Percentiles rank a stretch among this genome's conserved stretches.
Evolutionary conservation across 1,140 invertebrate genomes (phyloP).

Genomic region (Diuraphis noxia): DNA sequence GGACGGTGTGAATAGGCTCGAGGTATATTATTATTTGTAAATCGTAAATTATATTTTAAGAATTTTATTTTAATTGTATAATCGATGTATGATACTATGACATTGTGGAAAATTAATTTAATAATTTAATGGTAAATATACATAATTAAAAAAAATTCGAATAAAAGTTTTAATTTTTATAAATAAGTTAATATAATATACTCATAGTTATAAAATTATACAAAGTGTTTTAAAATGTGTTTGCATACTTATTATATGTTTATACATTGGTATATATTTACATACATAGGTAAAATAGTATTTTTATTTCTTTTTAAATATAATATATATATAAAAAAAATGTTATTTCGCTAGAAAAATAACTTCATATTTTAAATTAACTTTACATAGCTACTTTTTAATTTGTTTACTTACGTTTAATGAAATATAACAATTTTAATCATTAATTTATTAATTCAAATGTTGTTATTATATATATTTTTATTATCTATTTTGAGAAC

Average conservation of each 20-base stretch:
- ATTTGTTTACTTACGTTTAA: neutral
- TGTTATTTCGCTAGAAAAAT: neutral
- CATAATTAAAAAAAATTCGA: neutral
- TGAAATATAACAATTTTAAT: neutral
- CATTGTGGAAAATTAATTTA: constrained; percentile 5
- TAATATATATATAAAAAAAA: neutral
- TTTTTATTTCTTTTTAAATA: neutral
- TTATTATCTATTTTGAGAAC: neutral
- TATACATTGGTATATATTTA: neutral
- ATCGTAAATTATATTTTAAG: constrained; percentile 21
- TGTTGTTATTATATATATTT: neutral
- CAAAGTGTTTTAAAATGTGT: neutral
- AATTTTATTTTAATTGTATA: constrained; percentile 34
- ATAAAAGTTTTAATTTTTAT: constrained; percentile 31
- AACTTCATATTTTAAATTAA: neutral
- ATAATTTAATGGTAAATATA: constrained; percentile 10
- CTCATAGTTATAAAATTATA: constrained; percentile 22
- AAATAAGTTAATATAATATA: constrained; percentile 29
- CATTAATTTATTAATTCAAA: neutral
- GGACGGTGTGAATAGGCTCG: neutral
- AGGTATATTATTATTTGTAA: neutral
- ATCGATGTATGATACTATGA: neutral
- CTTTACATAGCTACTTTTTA: neutral
- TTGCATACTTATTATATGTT: neutral
- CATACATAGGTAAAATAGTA: neutral